Evolutionary conservation across 2,888 invertebrate genomes (phyloP), one percentile per base, ranked within the genome.

Genomic region (Pachydiplax longipennis): DNA sequence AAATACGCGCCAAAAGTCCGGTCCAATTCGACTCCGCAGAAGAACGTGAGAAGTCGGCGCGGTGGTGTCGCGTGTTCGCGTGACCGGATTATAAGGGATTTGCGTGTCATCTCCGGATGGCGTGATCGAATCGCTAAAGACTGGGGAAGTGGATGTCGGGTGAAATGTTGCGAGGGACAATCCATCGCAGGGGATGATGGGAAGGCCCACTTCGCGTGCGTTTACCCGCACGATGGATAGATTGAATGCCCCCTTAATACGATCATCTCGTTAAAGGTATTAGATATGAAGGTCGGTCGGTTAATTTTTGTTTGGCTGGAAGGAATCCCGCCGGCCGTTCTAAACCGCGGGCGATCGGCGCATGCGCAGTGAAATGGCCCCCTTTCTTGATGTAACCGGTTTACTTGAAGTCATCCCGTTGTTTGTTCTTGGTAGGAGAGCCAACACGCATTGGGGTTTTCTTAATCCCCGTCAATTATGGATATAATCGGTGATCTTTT

Each of bases 221-320:
- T 48, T 40, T 25, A 81, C 10, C n/a, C 13, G 81, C 81, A n/a
- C 15, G 31, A 44, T 82, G 81, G 48, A 82, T 82, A 48, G 81
- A 82, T 83, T 53, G 35, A 48, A 25, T 10, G 53, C 82, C 53
- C 18, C 53, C 53, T 53, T 53, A 3, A 35, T 53, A 53, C 82
- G 82, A 83, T 44, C 53, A 25, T 53, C 82, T 83, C 82, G 61
- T 87, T 87, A 83, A n/a, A 58, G 83, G 83, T 58, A 61, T 37
- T 61, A 61, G 37, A 87, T 61, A 61, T 61, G 87, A 87, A 87
- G 87, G 87, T 87, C 87, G 73, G 31, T 13, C 4, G 31, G 73
- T 31, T 65, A 65, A 65, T 65, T 25, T 73, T 73, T 73, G 25
- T 73, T 73, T 73, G 31, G 25, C 31, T 25, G 22, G 65, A 18